phyloP scores from a whole-genome alignment of 2,797 vertebrate genomes.

The Danio tinwini region DNA sequence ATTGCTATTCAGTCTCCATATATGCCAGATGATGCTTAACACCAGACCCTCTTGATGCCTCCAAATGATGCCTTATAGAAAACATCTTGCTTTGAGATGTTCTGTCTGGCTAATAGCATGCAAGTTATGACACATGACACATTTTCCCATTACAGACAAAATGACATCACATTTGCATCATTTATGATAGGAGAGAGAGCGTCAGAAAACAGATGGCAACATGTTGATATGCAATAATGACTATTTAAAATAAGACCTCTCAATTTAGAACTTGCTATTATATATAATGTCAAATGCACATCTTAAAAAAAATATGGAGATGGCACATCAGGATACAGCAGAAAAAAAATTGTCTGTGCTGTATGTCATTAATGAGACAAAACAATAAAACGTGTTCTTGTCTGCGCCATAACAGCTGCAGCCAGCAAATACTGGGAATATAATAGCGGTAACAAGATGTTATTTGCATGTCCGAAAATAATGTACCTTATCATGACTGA shows the following conservation, averaged over 20 bases:
- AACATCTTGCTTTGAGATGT: conserved; percentile 23
- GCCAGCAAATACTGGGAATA: conserved; percentile 7
- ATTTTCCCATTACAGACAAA: conserved; percentile 11
- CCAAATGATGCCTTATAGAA: conserved; percentile 18
- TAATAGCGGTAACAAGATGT: conserved; percentile 38
- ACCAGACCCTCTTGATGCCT: conserved; percentile 16
- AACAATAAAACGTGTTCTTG: conserved; percentile 17
- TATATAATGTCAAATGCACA: background rate
- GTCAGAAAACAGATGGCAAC: conserved; percentile 20
- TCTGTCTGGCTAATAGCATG: conserved; percentile 31
- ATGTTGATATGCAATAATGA: conserved; percentile 38
- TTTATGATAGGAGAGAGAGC: conserved; percentile 14
- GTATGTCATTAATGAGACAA: conserved; percentile 35
- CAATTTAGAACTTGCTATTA: conserved; percentile 18
- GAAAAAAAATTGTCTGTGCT: background rate
- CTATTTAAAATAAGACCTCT: conserved; percentile 40
- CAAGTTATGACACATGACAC: conserved; percentile 28
- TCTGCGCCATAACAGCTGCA: background rate
- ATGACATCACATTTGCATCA: conserved; percentile 44
- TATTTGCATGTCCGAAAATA: conserved; percentile 48
- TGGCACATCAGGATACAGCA: conserved; percentile 17
- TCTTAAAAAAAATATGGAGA: background rate
- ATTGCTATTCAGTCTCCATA: background rate
- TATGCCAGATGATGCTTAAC: background rate
- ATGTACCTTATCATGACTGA: conserved; percentile 43